Conservation (phyloP, 2,888 invertebrate genomes). For the Saturnia pavonia region DNA sequence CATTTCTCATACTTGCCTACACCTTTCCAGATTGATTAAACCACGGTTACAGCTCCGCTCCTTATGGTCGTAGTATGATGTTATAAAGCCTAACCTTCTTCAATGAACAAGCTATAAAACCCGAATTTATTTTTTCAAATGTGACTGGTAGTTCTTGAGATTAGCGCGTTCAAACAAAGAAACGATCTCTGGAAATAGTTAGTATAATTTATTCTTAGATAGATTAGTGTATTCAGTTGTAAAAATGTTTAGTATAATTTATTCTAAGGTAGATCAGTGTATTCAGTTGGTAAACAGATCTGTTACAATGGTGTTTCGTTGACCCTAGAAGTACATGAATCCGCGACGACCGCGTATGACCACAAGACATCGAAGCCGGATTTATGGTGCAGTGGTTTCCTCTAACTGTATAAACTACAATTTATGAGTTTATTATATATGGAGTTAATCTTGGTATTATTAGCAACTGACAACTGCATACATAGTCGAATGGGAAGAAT, state of each 20-base stretch:
- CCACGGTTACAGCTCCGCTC: no score
- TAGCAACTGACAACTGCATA: not conserved
- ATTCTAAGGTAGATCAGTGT: not conserved
- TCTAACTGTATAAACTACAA: not conserved
- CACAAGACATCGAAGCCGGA: not conserved
- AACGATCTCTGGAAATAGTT: no score
- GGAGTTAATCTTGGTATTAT: not conserved
- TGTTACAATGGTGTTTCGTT: not conserved
- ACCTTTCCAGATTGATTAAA: no score
- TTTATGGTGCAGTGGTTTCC: constrained; percentile 8
- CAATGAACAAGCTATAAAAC: no score
- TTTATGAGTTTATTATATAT: not conserved
- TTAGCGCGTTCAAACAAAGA: no score
- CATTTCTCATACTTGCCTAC: no score
- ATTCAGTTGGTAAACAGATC: not conserved
- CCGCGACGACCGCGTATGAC: not conserved
- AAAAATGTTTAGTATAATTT: not conserved
- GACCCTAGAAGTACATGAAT: not conserved
- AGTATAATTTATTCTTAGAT: no score
- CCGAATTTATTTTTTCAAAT: no score
- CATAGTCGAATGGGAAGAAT: not conserved
- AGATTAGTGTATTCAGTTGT: no score
- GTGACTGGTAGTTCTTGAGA: no score
- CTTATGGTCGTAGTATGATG: no score
- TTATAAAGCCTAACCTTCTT: no score